Percentiles rank a stretch among this genome's conserved stretches.
Conservation (phyloP, 2,797 vertebrate species). For the Centropyge bicolor region DNA sequence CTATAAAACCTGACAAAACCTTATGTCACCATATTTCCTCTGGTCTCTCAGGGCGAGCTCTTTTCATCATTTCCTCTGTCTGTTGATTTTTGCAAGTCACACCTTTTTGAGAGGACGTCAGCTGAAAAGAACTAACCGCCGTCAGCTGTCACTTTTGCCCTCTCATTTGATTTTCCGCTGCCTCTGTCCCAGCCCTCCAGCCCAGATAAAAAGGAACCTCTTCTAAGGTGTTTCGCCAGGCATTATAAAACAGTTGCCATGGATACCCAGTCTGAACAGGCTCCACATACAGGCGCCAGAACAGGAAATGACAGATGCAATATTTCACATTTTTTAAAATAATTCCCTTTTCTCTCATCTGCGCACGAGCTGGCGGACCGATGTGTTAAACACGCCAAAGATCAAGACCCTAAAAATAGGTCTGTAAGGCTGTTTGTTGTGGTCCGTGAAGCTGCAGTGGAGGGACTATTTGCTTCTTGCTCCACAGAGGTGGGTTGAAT, state of each 20-base stretch:
- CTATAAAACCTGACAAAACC: conserved; percentile 16
- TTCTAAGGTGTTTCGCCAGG: conserved; percentile 83
- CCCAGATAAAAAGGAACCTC: conserved; percentile 79
- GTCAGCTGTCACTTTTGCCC: conserved; percentile 66
- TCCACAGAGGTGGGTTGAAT: conserved; percentile 70
- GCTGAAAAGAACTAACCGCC: conserved; percentile 32
- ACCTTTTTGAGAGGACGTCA: conserved; percentile 26
- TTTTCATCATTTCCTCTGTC: conserved; percentile 37
- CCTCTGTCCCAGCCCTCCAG: conserved; percentile 67
- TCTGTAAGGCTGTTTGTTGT: conserved; percentile 23
- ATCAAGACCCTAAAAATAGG: conserved; percentile 56
- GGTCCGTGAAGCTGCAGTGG: conserved; percentile 33
- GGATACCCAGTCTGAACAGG: conserved; percentile 82
- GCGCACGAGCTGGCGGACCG: conserved; percentile 26
- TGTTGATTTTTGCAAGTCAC: conserved; percentile 33
- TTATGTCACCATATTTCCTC: conserved; percentile 46
- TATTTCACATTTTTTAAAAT: conserved; percentile 73
- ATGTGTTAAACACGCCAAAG: conserved; percentile 63
- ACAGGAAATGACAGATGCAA: conserved; percentile 82
- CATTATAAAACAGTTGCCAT: conserved; percentile 87
- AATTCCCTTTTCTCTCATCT: conserved; percentile 22
- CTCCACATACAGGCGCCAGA: conserved; percentile 78
- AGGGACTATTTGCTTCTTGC: conserved; percentile 62
- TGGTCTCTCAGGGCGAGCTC: conserved; percentile 32
- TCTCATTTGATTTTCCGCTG: conserved; percentile 60